Percentiles rank a stretch among this genome's conserved stretches.
These are phyloP conservation scores for Scaeva pyrastri DNA, from an alignment of 2,888 invertebrate genomes.

Conservation along the genomic window DNA sequence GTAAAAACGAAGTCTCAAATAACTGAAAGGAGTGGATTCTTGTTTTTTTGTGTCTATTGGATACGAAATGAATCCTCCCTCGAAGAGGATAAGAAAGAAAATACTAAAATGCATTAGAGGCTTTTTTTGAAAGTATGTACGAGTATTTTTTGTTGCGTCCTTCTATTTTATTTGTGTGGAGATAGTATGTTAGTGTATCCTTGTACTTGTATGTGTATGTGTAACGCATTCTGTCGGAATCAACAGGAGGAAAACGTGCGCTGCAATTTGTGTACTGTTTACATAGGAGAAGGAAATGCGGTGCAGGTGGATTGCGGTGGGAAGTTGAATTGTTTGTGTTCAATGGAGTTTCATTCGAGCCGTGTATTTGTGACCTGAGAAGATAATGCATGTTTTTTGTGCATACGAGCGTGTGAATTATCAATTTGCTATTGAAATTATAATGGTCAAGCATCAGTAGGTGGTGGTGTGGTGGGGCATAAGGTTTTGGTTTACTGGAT, in stretches of 20 bases:
- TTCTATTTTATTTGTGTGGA: not conserved
- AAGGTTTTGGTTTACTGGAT: not conserved
- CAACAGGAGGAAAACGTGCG: slow-evolving; percentile 71
- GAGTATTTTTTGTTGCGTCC: not conserved
- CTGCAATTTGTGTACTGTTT: slow-evolving; percentile 24
- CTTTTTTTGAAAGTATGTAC: slow-evolving; percentile 3
- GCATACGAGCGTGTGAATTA: not conserved
- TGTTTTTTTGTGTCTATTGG: slow-evolving; percentile 5
- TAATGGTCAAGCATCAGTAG: not conserved
- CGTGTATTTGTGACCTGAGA: slow-evolving; percentile 23
- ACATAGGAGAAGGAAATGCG: not conserved
- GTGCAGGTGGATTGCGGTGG: not conserved
- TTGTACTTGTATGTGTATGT: slow-evolving; percentile 5
- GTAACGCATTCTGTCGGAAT: slow-evolving; percentile 49
- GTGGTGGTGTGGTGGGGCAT: no score
- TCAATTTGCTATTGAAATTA: slow-evolving; percentile 20
- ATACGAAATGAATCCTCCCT: slow-evolving; percentile 10
- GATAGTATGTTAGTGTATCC: not conserved
- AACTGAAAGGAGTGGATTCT: not conserved
- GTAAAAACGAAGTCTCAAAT: slow-evolving; percentile 1
- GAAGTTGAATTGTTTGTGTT: not conserved
- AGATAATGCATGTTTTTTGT: slow-evolving; percentile 19
- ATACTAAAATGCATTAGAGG: slow-evolving; percentile 47
- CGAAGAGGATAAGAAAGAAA: slow-evolving; percentile 18
- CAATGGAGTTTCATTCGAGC: not conserved